These are phyloP conservation scores for Pseudochirops corinnae DNA, from an alignment of 2,797 vertebrate genomes.

Conservation along the genomic window DNA sequence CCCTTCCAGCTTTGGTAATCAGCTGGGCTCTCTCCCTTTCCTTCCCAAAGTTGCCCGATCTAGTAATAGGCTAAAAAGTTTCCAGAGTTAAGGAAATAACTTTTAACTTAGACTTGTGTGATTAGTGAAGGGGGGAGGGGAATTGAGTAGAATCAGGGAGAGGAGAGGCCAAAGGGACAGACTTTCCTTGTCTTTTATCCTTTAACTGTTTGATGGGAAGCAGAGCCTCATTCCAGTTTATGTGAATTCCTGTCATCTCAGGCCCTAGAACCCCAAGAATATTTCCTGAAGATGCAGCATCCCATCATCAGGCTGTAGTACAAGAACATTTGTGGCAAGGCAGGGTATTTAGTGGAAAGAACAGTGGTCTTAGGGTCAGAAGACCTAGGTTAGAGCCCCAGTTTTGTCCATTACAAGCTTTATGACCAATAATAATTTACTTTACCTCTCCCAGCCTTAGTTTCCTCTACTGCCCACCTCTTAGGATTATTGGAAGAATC, in stretches of 20 bases:
- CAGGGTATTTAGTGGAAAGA: not conserved
- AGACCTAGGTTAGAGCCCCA: not conserved
- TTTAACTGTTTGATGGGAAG: not conserved
- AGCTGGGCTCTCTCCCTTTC: conserved; percentile 30
- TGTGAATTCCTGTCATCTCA: conserved; percentile 8
- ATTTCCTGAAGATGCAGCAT: conserved; percentile 58
- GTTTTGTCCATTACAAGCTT: not conserved
- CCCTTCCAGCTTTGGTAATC: not conserved
- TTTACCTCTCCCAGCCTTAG: not conserved
- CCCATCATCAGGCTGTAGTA: conserved; percentile 20
- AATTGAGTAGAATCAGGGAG: not conserved
- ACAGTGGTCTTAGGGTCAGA: not conserved
- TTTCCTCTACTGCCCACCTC: not conserved
- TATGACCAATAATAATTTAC: not conserved
- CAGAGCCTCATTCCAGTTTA: conserved; percentile 35
- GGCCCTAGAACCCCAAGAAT: conserved; percentile 59
- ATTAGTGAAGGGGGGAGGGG: conserved; percentile 52
- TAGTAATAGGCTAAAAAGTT: conserved; percentile 74
- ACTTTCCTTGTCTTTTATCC: conserved; percentile 49
- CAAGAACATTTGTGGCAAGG: conserved; percentile 66
- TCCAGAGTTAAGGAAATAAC: conserved; percentile 77
- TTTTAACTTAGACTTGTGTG: conserved; percentile 77
- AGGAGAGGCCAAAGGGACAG: conserved; percentile 43
- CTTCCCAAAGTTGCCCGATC: conserved; percentile 65
- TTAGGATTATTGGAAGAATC: not conserved